Evolutionary conservation across 1,140 invertebrate genomes (phyloP).

Genomic region (Acromyrmex heyeri): DNA sequence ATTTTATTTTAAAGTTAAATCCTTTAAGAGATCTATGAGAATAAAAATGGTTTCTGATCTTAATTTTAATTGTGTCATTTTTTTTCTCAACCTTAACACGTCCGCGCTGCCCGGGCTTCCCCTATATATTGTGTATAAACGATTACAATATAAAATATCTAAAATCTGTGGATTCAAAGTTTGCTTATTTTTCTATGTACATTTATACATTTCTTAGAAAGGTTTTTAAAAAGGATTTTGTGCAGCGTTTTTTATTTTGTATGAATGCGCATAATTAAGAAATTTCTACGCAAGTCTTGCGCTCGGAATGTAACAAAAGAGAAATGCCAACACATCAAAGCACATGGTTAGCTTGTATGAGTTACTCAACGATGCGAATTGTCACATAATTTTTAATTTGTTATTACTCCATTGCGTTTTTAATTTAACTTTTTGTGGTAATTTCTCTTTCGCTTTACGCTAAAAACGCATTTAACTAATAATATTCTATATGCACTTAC

Average conservation of each 20-base stretch:
- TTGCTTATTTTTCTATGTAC: background rate
- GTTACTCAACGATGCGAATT: constrained; percentile 18
- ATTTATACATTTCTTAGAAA: background rate
- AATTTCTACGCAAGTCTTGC: background rate
- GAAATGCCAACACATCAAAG: background rate
- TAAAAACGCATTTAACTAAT: constrained; percentile 30
- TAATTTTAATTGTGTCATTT: no score
- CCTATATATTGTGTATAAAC: background rate
- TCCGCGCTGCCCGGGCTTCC: no score
- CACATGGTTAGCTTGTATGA: background rate
- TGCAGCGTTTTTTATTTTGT: background rate
- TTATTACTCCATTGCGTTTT: background rate
- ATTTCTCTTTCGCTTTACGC: background rate
- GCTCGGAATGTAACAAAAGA: background rate
- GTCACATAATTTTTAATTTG: background rate
- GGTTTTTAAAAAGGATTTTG: background rate
- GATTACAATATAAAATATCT: background rate
- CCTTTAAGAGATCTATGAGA: no score
- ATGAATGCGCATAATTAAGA: background rate
- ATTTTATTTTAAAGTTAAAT: no score
- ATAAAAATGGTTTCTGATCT: no score
- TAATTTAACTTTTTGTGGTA: background rate
- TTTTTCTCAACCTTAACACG: no score
- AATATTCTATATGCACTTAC: constrained; percentile 21
- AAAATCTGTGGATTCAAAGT: background rate